Evolutionary conservation across 2,888 invertebrate species (phyloP).

Genomic region (Synanthedon myopaeformis): DNA sequence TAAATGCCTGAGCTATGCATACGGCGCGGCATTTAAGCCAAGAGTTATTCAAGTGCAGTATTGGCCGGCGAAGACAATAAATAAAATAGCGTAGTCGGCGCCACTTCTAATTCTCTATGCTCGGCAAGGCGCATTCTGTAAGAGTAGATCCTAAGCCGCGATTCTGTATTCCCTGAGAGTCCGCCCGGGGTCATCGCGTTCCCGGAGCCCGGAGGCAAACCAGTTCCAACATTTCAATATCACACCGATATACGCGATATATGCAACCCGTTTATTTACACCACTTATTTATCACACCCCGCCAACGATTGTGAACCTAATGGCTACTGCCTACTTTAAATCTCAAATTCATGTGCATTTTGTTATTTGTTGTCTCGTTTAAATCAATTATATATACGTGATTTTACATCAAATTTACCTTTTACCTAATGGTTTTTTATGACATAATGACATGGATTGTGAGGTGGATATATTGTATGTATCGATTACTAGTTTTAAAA

Average conservation of each 20-base stretch:
- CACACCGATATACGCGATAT: constrained; percentile 48
- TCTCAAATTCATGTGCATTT: constrained; percentile 1
- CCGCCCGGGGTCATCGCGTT: constrained; percentile 51
- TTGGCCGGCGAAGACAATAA: constrained; percentile 41
- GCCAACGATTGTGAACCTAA: constrained; percentile 11
- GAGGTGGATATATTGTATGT: too few relatives aligned
- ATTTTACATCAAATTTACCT: too few relatives aligned
- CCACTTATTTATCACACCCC: constrained; percentile 25
- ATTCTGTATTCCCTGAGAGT: constrained; percentile 53
- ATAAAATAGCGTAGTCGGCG: constrained; percentile 35
- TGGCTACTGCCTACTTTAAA: constrained; percentile 8
- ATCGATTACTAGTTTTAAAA: too few relatives aligned
- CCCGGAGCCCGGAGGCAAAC: constrained; percentile 50
- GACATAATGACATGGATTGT: too few relatives aligned
- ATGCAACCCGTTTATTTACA: constrained; percentile 42
- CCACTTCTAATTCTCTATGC: constrained; percentile 57
- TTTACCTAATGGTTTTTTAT: too few relatives aligned
- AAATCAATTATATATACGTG: too few relatives aligned
- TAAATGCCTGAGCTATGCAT: too few relatives aligned
- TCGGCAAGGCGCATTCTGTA: constrained; percentile 25
- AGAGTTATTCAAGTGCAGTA: constrained; percentile 5
- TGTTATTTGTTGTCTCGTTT: too few relatives aligned
- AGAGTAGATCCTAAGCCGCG: constrained; percentile 34
- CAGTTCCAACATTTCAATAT: constrained; percentile 66
- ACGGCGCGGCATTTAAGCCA: too few relatives aligned